Evolutionary conservation across 2,888 invertebrate species (phyloP), one percentile per base, ranked within the genome.

Genomic region (Clusia tigrina): DNA sequence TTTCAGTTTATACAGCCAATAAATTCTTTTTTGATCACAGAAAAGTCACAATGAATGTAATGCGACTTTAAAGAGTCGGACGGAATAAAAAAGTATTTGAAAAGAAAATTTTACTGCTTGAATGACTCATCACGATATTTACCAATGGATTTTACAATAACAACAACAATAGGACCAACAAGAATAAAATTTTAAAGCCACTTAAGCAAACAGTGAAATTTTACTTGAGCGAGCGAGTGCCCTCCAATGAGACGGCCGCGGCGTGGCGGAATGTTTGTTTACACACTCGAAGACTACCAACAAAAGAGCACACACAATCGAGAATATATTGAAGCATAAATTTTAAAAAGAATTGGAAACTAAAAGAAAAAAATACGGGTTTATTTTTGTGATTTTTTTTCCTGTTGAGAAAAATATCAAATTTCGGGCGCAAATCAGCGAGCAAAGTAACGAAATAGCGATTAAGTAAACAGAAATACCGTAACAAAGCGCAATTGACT

Each of bases 361-460:
- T 32, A 32, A 9, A 12, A 32, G 32, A 32, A 32, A 32, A 32
- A 32, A 32, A 32, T 9, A 9, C 32, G 32, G 6, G 12, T 32
- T 32, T 12, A 9, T 32, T 32, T 32, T 6, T 32, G 6, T 32
- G 32, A 12, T 32, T 32, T 32, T 32, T 12, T n/a, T n/a, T n/a
- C n/a, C n/a, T n/a, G n/a, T n/a, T n/a, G n/a, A n/a, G n/a, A 42
- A 42, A 15, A 42, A n/a, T 42, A 42, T 42, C n/a, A 42, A 42
- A 42, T 42, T 42, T 42, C 42, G n/a, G 3, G n/a, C n/a, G 3
- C 3, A 42, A 42, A 42, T 42, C 42, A 42, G n/a, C n/a, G 42
- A 6, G 42, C n/a, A 3, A n/a, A 42, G n/a, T 42, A 42, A 42
- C 42, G n/a, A 42, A 42, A 42, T 42, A n/a, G n/a, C 42, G 42